phyloP scores from a whole-genome alignment of 2,113 vertebrate species.

The Ia io region DNA sequence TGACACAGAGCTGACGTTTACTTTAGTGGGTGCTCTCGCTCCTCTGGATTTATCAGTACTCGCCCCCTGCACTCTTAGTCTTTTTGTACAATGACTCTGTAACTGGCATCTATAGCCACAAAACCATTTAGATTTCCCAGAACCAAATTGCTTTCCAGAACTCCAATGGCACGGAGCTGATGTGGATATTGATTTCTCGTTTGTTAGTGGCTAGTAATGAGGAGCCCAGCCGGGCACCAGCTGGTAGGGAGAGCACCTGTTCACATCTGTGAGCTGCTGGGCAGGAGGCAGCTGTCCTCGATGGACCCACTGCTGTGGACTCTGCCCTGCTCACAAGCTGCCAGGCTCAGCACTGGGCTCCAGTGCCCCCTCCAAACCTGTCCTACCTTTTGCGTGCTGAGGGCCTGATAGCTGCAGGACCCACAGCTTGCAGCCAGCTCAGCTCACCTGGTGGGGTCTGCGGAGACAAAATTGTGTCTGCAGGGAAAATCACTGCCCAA shows the following conservation, averaged over 20 bases:
- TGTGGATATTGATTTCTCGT: conserved; percentile 73
- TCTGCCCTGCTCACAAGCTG: conserved; percentile 68
- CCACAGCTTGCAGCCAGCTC: conserved; percentile 61
- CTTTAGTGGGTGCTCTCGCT: conserved; percentile 63
- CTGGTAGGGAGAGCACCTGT: conserved; percentile 49
- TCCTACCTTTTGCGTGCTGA: conserved; percentile 73
- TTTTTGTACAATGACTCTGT: conserved; percentile 56
- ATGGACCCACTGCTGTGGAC: conserved; percentile 71
- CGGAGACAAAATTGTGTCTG: not conserved
- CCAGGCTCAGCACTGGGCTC: conserved; percentile 37
- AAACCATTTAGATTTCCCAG: conserved; percentile 76
- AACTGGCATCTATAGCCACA: conserved; percentile 67
- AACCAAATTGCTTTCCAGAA: conserved; percentile 72
- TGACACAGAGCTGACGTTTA: conserved; percentile 75
- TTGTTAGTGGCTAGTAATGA: not conserved
- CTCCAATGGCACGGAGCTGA: conserved; percentile 58
- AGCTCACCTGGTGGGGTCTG: not conserved
- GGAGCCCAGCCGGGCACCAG: not conserved
- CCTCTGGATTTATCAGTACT: conserved; percentile 62
- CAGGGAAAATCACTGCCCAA: not conserved
- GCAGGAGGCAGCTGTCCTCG: conserved; percentile 65
- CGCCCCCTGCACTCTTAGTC: conserved; percentile 25
- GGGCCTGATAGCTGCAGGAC: conserved; percentile 43
- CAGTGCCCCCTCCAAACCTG: conserved; percentile 57
- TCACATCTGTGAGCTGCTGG: conserved; percentile 73